A percentile compares a stretch with the other conserved stretches of the same genome.
These are phyloP conservation scores for Acanthurus lineatus DNA, from an alignment of 2,797 vertebrate species.

Conservation along the genomic window DNA sequence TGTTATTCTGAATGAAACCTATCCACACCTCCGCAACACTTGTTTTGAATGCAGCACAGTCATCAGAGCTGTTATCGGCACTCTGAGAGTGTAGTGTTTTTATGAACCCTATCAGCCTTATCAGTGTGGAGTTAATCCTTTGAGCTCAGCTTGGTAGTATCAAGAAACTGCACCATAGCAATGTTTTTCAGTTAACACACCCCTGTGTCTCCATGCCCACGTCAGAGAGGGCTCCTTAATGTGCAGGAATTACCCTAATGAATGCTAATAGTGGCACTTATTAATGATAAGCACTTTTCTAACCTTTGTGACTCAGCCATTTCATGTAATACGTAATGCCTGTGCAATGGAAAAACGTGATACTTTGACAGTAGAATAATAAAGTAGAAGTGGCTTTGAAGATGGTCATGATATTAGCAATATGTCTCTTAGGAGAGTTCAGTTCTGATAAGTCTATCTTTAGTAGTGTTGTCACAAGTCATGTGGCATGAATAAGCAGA, in stretches of 20 bases:
- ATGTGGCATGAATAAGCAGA: conserved; percentile 19
- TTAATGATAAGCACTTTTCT: conserved; percentile 16
- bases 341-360: conserved; percentile 11
- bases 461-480: conserved; percentile 9
- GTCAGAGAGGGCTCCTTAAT: conserved; percentile 21
- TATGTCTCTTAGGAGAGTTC: not conserved
- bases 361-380: not conserved
- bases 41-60: conserved; percentile 38
- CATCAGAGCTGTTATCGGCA: conserved; percentile 30
- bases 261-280: conserved; percentile 22
- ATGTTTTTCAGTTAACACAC: conserved; percentile 42
- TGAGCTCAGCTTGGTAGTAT: conserved; percentile 32
- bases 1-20: conserved; percentile 57
- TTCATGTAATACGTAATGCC: conserved; percentile 2
- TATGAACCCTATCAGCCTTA: conserved; percentile 62
- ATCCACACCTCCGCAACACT: conserved; percentile 1
- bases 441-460: conserved; percentile 16
- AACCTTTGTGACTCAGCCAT: conserved; percentile 23
- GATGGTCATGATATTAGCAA: not conserved
- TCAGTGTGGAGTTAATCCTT: conserved; percentile 50
- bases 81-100: conserved; percentile 30
- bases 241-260: conserved; percentile 15
- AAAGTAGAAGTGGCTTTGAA: too few relatives aligned
- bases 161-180: conserved; percentile 43
- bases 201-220: conserved; percentile 15